Conservation (phyloP, 2,888 invertebrate species). For the Biston betularia region DNA sequence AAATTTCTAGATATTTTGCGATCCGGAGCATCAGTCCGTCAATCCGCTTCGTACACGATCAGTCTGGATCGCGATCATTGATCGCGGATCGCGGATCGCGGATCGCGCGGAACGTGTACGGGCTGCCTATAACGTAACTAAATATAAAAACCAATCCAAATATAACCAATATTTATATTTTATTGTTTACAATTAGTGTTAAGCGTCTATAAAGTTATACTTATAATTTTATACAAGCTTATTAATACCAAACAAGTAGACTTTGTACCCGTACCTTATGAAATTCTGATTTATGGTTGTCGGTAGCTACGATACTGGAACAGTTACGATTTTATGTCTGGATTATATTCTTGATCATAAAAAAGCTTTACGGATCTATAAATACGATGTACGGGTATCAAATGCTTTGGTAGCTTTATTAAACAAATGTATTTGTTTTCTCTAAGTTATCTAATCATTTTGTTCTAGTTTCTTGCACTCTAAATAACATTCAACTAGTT, state of each 20-base stretch:
- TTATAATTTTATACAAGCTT: too few species aligned
- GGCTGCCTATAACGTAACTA: too few species aligned
- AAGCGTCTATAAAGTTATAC: too few species aligned
- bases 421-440: constrained; percentile 4
- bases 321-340: constrained; percentile 75
- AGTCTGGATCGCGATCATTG: too few species aligned
- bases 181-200: too few species aligned
- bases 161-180: too few species aligned
- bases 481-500: not conserved
- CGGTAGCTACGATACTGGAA: constrained; percentile 63
- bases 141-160: too few species aligned
- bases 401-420: constrained; percentile 43
- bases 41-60: too few species aligned
- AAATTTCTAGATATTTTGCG: too few species aligned
- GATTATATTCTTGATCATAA: constrained; percentile 74
- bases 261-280: constrained; percentile 31
- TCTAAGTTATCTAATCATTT: not conserved
- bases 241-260: not conserved
- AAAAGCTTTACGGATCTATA: constrained; percentile 74
- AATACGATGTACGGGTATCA: constrained; percentile 68
- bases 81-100: too few species aligned
- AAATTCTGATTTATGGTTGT: constrained; percentile 68
- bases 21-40: too few species aligned
- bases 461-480: not conserved
- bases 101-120: too few species aligned